These are phyloP conservation scores for Tringa solitaria DNA, from an alignment of 2,113 vertebrate genomes.

Conservation along the genomic window DNA sequence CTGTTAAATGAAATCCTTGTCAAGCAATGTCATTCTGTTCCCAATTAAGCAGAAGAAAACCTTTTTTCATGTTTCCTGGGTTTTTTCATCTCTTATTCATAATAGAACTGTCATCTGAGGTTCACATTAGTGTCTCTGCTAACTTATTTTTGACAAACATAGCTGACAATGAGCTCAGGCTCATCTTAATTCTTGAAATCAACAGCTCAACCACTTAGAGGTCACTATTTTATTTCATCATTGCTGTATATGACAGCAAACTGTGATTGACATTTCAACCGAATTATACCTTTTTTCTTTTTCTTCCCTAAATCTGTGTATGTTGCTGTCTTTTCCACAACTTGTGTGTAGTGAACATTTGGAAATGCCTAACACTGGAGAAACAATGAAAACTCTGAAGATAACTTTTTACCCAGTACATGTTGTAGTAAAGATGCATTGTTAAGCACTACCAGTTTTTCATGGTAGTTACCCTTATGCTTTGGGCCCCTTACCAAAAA, in stretches of 20 bases:
- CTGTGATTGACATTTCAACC: not conserved
- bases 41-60: not conserved
- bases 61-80: not conserved
- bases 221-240: not conserved
- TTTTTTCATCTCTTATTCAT: not conserved
- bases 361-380: not conserved
- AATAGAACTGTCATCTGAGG: conserved; percentile 17
- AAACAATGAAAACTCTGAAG: not conserved
- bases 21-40: not conserved
- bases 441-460: not conserved
- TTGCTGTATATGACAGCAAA: not conserved
- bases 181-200: not conserved
- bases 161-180: not conserved
- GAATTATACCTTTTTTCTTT: not conserved
- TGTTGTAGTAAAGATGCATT: not conserved
- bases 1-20: not conserved
- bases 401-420: not conserved
- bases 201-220: not conserved
- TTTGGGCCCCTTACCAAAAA: too few species aligned
- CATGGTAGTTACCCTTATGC: not conserved
- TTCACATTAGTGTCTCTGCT: not conserved
- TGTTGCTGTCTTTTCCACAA: not conserved
- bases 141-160: conserved; percentile 9
- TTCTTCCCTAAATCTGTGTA: not conserved
- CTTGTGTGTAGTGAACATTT: not conserved